Percentiles rank a stretch among this genome's conserved stretches.
phyloP scores from a whole-genome alignment of 2,888 invertebrate genomes.

The Stegophylla sp. region DNA sequence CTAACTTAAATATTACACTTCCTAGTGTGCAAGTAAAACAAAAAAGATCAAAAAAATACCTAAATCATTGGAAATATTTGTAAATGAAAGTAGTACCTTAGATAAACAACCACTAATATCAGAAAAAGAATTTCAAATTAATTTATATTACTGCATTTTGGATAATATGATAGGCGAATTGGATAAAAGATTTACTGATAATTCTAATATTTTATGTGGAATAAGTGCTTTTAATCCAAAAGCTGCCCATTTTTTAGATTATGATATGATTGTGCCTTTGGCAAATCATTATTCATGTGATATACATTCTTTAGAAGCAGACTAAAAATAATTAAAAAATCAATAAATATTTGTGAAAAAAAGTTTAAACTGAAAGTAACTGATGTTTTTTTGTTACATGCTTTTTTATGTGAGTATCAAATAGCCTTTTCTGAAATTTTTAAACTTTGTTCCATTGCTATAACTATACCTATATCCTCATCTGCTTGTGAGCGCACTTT shows the following conservation, averaged over 20 bases:
- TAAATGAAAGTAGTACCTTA: conserved; percentile 7
- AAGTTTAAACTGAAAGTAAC: not conserved
- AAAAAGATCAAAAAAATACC: not conserved
- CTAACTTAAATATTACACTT: conserved; percentile 16
- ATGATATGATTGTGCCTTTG: not conserved
- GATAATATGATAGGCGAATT: not conserved
- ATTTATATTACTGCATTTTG: not conserved
- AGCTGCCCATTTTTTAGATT: not conserved
- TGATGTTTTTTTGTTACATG: conserved; percentile 10
- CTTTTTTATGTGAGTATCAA: not conserved
- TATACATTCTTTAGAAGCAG: conserved; percentile 8
- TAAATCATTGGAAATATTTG: not conserved
- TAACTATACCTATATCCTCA: conserved; percentile 6
- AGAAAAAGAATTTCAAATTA: not conserved
- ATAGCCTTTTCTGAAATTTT: conserved; percentile 12
- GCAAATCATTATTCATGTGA: not conserved
- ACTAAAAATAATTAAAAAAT: conserved; percentile 2
- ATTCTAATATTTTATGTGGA: conserved; percentile 10
- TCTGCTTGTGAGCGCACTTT: not conserved
- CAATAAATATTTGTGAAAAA: conserved; percentile 1
- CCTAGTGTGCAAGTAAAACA: not conserved
- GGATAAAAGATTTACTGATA: not conserved
- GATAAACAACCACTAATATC: conserved; percentile 6
- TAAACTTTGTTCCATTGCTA: not conserved
- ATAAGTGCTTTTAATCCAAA: not conserved